These are phyloP conservation scores for Zoanthus sansibaricus DNA, from an alignment of 92 coral and sea anemone species.

Conservation along the genomic window DNA sequence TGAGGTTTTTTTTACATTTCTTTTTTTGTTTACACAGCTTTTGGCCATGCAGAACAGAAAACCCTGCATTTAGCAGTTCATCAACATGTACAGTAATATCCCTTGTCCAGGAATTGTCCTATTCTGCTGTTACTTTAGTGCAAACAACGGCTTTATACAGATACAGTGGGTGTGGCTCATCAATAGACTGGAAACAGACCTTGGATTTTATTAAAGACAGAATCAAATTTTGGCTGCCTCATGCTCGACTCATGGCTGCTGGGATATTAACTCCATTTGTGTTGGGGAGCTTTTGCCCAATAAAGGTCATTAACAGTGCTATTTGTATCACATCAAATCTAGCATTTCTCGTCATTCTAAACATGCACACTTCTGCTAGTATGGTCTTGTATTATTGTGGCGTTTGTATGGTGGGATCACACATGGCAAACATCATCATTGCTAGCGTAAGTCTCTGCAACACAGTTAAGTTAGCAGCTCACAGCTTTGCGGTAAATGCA, in stretches of 20 bases:
- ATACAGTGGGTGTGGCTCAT: background rate
- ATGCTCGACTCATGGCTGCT: conserved; percentile 18
- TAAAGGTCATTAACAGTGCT: conserved; percentile 7
- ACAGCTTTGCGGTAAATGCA: conserved; percentile 6
- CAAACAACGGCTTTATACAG: conserved; percentile 10
- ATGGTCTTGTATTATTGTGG: conserved; percentile 16
- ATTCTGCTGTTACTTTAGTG: background rate
- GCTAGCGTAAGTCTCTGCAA: background rate
- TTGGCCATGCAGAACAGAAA: conserved; percentile 27
- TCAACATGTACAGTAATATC: conserved; percentile 17
- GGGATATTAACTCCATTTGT: conserved; percentile 27
- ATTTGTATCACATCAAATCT: conserved; percentile 3
- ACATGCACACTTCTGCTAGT: background rate
- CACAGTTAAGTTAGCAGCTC: conserved; percentile 1
- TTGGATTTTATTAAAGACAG: background rate
- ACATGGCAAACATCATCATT: background rate
- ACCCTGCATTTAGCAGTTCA: background rate
- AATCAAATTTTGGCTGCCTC: background rate
- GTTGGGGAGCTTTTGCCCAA: conserved; percentile 3
- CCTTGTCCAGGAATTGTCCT: conserved; percentile 10
- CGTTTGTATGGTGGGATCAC: background rate
- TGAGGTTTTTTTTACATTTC: background rate
- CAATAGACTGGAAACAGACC: background rate
- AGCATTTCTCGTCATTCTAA: conserved; percentile 30
- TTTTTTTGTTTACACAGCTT: background rate